Conservation (phyloP, 2,888 invertebrate genomes). For the Acleris holmiana region DNA sequence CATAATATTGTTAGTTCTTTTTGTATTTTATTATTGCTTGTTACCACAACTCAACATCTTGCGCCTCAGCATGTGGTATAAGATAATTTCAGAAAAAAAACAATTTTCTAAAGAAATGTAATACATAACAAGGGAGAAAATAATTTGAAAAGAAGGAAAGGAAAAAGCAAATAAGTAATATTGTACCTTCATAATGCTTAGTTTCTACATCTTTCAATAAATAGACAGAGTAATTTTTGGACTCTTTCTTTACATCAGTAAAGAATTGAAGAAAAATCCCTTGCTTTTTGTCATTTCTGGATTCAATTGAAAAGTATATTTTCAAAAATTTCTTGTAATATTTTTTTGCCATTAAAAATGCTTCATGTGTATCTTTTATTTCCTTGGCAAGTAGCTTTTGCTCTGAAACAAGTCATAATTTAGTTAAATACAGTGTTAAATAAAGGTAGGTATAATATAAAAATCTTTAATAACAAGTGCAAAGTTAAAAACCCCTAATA, state of each 20-base stretch:
- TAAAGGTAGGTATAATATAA: neutral
- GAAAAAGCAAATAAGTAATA: too few relatives aligned
- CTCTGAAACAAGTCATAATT: constrained; percentile 56
- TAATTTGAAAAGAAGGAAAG: too few relatives aligned
- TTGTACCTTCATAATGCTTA: constrained; percentile 62
- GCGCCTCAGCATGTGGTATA: too few relatives aligned
- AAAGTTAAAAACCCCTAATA: too few relatives aligned
- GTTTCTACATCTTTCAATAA: constrained; percentile 57
- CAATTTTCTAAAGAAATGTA: too few relatives aligned
- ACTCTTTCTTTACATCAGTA: constrained; percentile 70
- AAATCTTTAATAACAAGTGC: neutral
- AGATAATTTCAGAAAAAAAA: too few relatives aligned
- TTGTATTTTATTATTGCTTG: too few relatives aligned
- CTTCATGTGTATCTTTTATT: constrained; percentile 77
- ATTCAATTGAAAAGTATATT: constrained; percentile 71
- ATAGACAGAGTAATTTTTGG: constrained; percentile 66
- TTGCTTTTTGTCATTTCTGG: constrained; percentile 55
- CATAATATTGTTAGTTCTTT: too few relatives aligned
- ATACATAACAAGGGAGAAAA: too few relatives aligned
- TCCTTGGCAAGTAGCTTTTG: constrained; percentile 69
- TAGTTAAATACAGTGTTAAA: neutral
- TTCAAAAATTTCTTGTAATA: constrained; percentile 74
- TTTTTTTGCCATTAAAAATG: constrained; percentile 77
- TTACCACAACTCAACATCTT: too few relatives aligned
- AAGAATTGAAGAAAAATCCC: constrained; percentile 73